Base-by-base conservation (phyloP, 2,113 vertebrate species). In the Turnix velox region DNA sequence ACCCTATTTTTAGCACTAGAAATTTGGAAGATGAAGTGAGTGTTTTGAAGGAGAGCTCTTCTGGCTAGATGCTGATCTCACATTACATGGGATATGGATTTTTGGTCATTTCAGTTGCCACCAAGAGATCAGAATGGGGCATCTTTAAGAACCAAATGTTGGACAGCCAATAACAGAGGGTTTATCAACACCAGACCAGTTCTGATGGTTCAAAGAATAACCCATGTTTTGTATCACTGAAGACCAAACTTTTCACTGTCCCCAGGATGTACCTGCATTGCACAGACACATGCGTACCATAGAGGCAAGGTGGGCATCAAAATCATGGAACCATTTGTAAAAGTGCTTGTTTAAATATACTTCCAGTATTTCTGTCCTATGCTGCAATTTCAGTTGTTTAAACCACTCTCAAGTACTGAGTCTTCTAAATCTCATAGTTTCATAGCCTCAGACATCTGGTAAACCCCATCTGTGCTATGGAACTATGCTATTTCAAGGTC, bases 401-500 rank as follows among this genome's bases (percentile, higher is more conserved):
- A 87, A 67, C 23, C 23, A 14, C 39, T 71, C 78, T 0, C 2
- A 87, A 87, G 33, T 43, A 95, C 45, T 73, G 54, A 83, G 28
- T 95, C 78, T 91, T 84, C 73, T 69, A 87, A 89, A 88, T 88
- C 66, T 95, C 74, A 76, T 87, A 0, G 77, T 83, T 83, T 95
- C 72, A 49, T 62, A 83, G 74, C 35, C 63, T 90, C 71, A 93
- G 93, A 90, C 93, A 91, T 95, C 94, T 95, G 94, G 87, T 72
- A 93, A 95, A 93, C 82, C 91, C 94, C 93, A 95, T 95, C 93
- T 96, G 93, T 85, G 92, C 93, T 90, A 62, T 13, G 62, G 87
- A 91, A 40, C 85, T 76, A n/a, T 93, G 85, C 93, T 94, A 87
- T 95, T 92, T 92, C 94, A 88, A 94, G 95, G 93, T 96, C 94